Percentiles rank a stretch among this genome's conserved stretches.
Evolutionary conservation across 2,888 invertebrate genomes (phyloP).

Genomic region (Drosophila lacicola): DNA sequence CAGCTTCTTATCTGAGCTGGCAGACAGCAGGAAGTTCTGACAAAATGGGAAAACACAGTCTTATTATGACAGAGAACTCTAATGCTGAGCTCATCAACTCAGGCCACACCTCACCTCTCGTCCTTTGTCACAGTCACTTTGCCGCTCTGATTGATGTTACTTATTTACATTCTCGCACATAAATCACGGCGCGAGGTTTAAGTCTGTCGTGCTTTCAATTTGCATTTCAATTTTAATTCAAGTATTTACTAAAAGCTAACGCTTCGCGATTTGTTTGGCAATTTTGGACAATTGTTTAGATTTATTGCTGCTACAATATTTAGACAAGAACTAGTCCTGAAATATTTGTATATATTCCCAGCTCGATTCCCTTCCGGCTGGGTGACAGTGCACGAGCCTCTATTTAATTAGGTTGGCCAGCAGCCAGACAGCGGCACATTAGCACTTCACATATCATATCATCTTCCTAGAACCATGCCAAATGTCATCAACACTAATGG

Average conservation of each 20-base stretch:
- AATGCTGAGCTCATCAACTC: slow-evolving; percentile 17
- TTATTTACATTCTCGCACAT: slow-evolving; percentile 38
- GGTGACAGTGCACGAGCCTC: slow-evolving; percentile 1
- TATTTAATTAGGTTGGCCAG: slow-evolving; percentile 39
- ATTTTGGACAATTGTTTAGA: slow-evolving; percentile 33
- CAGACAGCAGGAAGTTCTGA: slow-evolving; percentile 52
- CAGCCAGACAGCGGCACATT: slow-evolving; percentile 45
- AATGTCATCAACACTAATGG: slow-evolving; percentile 80
- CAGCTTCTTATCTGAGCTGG: slow-evolving; percentile 39
- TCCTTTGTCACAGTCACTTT: slow-evolving; percentile 30
- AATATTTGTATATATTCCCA: neutral
- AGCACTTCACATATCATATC: slow-evolving; percentile 57
- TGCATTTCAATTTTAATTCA: slow-evolving; percentile 57
- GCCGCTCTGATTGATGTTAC: slow-evolving; percentile 64
- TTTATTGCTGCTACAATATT: slow-evolving; percentile 23
- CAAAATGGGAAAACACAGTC: slow-evolving; percentile 46
- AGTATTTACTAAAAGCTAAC: slow-evolving; percentile 29
- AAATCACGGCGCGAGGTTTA: slow-evolving; percentile 44
- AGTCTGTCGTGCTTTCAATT: slow-evolving; percentile 63
- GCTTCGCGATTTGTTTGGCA: slow-evolving; percentile 44
- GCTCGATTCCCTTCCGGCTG: neutral
- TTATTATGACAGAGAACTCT: slow-evolving; percentile 46
- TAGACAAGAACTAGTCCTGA: neutral
- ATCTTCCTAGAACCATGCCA: slow-evolving; percentile 32
- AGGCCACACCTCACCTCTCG: neutral